phyloP scores from a whole-genome alignment of 2,888 invertebrate species.

The Dichetophora obliterata region DNA sequence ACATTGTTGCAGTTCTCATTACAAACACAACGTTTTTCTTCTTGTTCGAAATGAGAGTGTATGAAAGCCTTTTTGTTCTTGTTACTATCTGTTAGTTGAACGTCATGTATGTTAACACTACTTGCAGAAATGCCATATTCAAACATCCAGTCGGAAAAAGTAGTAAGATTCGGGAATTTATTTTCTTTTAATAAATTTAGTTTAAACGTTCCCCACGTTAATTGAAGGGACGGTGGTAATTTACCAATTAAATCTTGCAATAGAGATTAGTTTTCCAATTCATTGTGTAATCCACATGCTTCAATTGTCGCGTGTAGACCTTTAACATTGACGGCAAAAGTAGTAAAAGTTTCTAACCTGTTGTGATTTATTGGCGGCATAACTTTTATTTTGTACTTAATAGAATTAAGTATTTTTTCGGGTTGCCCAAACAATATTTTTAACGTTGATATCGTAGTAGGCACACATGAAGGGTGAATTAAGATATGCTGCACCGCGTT shows the following conservation, averaged over 20 bases:
- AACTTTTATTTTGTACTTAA: constrained; percentile 43
- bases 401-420: constrained; percentile 41
- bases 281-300: constrained; percentile 41
- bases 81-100: not conserved
- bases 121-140: constrained; percentile 38
- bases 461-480: constrained; percentile 38
- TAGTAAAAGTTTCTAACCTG: constrained; percentile 43
- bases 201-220: constrained; percentile 29
- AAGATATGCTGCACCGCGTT: constrained; percentile 28
- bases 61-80: too few relatives aligned
- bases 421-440: constrained; percentile 44
- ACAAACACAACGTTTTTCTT: too few relatives aligned
- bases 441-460: constrained; percentile 39
- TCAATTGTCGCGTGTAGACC: constrained; percentile 39
- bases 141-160: constrained; percentile 40
- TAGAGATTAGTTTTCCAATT: constrained; percentile 43
- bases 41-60: too few relatives aligned
- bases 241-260: constrained; percentile 43
- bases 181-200: constrained; percentile 31
- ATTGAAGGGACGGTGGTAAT: constrained; percentile 38
- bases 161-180: constrained; percentile 35
- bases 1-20: too few relatives aligned
- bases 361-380: constrained; percentile 40
- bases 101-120: constrained; percentile 26
- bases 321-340: constrained; percentile 39